A percentile compares a stretch with the other conserved stretches of the same genome.
phyloP scores from a whole-genome alignment of 2,888 invertebrate genomes.

The Glaucopsyche alexis region DNA sequence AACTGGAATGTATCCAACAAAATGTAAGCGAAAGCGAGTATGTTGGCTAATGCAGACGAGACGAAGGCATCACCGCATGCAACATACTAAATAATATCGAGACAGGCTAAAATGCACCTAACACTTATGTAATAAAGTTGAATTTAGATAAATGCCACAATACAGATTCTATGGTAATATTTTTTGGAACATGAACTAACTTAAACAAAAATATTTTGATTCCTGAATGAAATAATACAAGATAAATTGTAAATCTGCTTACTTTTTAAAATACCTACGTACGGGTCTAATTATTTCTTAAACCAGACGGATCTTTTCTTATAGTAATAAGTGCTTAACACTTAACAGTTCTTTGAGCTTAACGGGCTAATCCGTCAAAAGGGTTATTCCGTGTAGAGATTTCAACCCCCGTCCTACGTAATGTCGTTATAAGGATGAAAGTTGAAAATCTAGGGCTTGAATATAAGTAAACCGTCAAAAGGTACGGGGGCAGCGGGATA shows the following conservation, averaged over 20 bases:
- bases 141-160: background rate
- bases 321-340: no score
- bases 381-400: no score
- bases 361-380: no score
- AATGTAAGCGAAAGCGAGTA: background rate
- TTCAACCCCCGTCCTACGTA: background rate
- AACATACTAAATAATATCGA: background rate
- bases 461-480: no score
- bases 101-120: background rate
- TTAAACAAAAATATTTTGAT: slow-evolving; percentile 6
- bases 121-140: background rate
- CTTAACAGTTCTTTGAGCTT: no score
- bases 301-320: no score
- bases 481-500: background rate
- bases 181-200: background rate
- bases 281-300: no score
- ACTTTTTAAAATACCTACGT: no score
- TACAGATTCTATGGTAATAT: background rate
- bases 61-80: background rate
- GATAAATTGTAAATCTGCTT: no score
- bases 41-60: background rate
- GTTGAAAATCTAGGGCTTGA: no score
- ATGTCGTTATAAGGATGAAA: background rate
- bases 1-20: slow-evolving; percentile 13
- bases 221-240: background rate